Evolutionary conservation across 2,797 vertebrate genomes (phyloP).

Genomic region (Rousettus madagascariensis): DNA sequence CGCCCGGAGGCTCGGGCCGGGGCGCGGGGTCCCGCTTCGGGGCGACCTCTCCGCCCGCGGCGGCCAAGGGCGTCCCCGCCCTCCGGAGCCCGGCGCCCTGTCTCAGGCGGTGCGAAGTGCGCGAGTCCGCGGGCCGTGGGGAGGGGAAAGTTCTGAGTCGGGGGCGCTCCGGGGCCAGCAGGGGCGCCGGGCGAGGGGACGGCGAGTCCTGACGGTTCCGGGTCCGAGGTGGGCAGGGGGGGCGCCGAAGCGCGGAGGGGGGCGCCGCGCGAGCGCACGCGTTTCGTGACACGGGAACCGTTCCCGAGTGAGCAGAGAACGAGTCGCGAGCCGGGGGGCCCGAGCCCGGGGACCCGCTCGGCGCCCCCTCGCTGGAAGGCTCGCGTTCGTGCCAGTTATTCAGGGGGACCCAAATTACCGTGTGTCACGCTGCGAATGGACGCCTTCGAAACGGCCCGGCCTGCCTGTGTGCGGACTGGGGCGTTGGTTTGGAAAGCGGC

Average conservation of each 20-base stretch:
- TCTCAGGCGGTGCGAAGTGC: neutral
- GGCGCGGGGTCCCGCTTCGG: neutral
- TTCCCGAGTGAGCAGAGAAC: neutral
- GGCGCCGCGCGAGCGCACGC: neutral
- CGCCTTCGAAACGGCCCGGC: neutral
- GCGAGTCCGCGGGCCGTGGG: neutral
- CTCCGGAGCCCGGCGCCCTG: neutral
- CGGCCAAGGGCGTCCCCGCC: slow-evolving; percentile 60
- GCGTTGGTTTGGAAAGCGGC: neutral
- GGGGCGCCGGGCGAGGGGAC: neutral
- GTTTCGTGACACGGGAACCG: neutral
- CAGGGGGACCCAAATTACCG: neutral
- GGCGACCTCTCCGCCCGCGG: slow-evolving; percentile 17
- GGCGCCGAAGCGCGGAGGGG: neutral
- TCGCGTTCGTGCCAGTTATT: neutral
- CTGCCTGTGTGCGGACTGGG: neutral
- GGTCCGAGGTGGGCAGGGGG: neutral
- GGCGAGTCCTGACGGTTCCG: neutral
- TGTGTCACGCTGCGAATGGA: neutral
- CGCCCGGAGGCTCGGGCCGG: neutral
- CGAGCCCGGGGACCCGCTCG: no score
- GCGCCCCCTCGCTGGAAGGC: neutral
- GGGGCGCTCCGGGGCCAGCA: neutral
- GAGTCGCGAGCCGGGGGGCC: neutral
- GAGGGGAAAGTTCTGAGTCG: slow-evolving; percentile 42